A percentile compares a stretch with the other conserved stretches of the same genome.
These are phyloP conservation scores for Ectemnius lituratus DNA, from an alignment of 2,888 invertebrate species.

Conservation along the genomic window DNA sequence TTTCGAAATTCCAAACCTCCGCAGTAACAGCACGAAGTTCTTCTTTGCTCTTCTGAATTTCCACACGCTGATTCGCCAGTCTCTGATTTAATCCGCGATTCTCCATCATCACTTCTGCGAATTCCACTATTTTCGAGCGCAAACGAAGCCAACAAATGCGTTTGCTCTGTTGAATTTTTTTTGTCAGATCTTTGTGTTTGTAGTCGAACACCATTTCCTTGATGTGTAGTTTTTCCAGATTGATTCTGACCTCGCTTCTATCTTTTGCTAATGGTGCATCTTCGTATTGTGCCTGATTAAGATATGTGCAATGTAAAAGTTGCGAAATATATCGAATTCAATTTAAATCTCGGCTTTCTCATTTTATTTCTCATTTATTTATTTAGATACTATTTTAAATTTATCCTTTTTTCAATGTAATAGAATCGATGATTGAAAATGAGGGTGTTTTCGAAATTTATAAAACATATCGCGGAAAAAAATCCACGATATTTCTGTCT, in stretches of 20 bases:
- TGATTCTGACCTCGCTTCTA: background rate
- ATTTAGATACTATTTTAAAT: no score
- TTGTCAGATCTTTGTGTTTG: background rate
- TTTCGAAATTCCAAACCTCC: background rate
- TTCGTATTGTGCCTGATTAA: slow-evolving; percentile 4
- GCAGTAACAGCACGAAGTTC: background rate
- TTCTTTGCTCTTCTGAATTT: background rate
- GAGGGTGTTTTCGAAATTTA: no score
- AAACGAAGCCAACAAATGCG: background rate
- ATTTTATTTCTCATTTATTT: no score
- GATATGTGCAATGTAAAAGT: no score
- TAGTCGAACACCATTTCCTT: background rate
- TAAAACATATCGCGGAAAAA: no score
- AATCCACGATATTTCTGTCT: no score
- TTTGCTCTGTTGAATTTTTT: background rate
- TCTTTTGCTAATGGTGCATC: background rate
- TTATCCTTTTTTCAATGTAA: no score
- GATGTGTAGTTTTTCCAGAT: background rate
- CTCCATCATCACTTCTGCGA: background rate
- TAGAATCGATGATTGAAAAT: no score
- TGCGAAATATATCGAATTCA: background rate
- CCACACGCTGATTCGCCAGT: background rate
- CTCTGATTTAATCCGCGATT: background rate
- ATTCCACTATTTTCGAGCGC: background rate
- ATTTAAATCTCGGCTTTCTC: background rate